Evolutionary conservation across 2,113 vertebrate genomes (phyloP).

Genomic region (Carassius auratus): DNA sequence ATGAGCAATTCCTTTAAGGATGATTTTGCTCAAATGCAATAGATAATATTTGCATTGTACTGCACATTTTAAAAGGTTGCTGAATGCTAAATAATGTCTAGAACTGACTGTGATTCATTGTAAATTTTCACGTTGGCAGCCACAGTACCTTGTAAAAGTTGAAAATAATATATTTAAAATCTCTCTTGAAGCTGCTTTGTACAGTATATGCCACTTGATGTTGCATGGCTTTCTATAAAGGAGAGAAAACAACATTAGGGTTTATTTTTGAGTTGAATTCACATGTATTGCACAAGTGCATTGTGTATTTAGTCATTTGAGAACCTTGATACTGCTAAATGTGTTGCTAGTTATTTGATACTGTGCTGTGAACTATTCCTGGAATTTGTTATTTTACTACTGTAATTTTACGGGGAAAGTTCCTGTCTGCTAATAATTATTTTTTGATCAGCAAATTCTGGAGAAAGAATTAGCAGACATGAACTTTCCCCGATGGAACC

Average conservation of each 20-base stretch:
- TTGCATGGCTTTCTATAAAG: neutral
- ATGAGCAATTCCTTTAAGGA: neutral
- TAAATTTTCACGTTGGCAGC: neutral
- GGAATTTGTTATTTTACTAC: neutral
- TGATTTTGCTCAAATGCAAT: neutral
- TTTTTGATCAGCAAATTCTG: neutral
- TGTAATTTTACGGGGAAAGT: neutral
- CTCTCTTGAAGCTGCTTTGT: neutral
- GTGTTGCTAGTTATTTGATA: slow-evolving; percentile 15
- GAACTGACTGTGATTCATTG: neutral
- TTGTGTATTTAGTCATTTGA: slow-evolving; percentile 5
- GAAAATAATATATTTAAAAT: neutral
- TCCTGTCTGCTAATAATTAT: no score
- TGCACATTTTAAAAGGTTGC: neutral
- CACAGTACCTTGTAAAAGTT: neutral
- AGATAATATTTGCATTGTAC: neutral
- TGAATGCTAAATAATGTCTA: neutral
- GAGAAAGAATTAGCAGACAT: neutral
- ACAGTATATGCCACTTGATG: neutral
- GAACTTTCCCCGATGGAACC: neutral
- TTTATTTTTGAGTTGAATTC: slow-evolving; percentile 16
- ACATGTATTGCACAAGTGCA: slow-evolving; percentile 6
- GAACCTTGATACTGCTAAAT: neutral
- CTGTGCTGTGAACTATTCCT: slow-evolving; percentile 3
- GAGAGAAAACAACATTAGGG: neutral